Base-by-base conservation (phyloP, 2,888 invertebrate species). In the Ferrisia virgata region DNA sequence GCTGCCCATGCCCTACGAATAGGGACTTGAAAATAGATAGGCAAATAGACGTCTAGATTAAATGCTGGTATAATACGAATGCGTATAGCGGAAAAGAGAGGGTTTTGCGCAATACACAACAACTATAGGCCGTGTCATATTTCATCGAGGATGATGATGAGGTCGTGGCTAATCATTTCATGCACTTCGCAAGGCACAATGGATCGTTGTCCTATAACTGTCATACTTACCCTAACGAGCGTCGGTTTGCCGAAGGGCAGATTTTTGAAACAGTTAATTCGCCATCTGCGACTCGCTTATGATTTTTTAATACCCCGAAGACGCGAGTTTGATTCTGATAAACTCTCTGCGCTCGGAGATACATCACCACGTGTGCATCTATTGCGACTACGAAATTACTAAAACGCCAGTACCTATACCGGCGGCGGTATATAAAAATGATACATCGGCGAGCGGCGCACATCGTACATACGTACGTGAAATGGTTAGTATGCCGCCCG, bases 121-220 rank as follows among this genome's bases (percentile, higher is more conserved):
- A n/a, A n/a, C 28, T 76, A 33, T 76, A 76, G 28, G 36, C 33
- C 72, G 72, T 76, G 72, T 76, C 72, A 76, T 76, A 76, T 76
- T 76, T 76, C 72, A 76, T 36, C 33, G 72, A 36, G 72, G 72
- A 76, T 76, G 72, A 76, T 76, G 72, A 76, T 76, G 72, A 76
- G 72, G 36, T 76, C 72, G 72, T 6, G 72, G 72, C 72, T 76
- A 76, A 76, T 76, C 72, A 76, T 76, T 76, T 76, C 72, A 76
- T 36, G 72, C 72, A 76, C n/a, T 76, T 76, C 36, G 36, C 18
- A 36, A 76, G 36, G 72, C 72, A 76, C 72, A 76, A 76, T 76
- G 36, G 33, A 76, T 76, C 33, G 72, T 36, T 76, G 36, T 36
- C 72, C 72, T 76, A 76, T 76, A 76, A 76, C 72, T 76, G 72